Conservation (phyloP, 92 coral and sea anemone species). For the Micromussa lordhowensis region DNA sequence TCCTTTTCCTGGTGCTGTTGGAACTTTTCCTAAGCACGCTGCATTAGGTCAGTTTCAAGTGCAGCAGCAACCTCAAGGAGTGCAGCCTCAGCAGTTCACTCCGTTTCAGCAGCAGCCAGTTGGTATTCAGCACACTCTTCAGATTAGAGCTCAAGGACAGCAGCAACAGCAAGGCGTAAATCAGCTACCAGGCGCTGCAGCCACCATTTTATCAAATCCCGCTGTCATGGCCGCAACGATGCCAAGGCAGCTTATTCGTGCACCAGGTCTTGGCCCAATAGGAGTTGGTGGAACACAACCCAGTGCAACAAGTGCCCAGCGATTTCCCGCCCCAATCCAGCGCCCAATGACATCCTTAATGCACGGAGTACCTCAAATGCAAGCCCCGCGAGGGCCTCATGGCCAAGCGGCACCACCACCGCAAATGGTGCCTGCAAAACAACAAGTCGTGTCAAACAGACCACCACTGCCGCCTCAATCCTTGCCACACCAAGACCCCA, state of each 20-base stretch:
- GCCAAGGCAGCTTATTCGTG: slow-evolving; percentile 77
- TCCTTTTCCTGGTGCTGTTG: slow-evolving; percentile 79
- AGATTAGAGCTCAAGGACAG: slow-evolving; percentile 65
- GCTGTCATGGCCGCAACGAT: slow-evolving; percentile 77
- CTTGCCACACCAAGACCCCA: slow-evolving; percentile 52
- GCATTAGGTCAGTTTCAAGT: slow-evolving; percentile 87
- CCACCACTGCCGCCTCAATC: slow-evolving; percentile 68
- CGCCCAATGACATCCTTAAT: slow-evolving; percentile 82
- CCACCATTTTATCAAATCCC: slow-evolving; percentile 75
- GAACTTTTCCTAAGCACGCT: slow-evolving; percentile 79
- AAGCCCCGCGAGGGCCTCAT: slow-evolving; percentile 79
- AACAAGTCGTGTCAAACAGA: slow-evolving; percentile 64
- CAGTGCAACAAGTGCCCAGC: slow-evolving; percentile 68
- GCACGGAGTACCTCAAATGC: slow-evolving; percentile 82
- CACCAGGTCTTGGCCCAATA: slow-evolving; percentile 70
- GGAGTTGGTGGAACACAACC: slow-evolving; percentile 80
- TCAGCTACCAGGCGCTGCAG: slow-evolving; percentile 70
- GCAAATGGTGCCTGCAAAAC: slow-evolving; percentile 62
- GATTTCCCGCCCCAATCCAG: slow-evolving; percentile 97
- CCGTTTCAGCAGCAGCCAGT: slow-evolving; percentile 91
- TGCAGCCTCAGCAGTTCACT: slow-evolving; percentile 80
- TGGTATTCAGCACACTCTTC: slow-evolving; percentile 71
- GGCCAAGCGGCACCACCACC: slow-evolving; percentile 56
- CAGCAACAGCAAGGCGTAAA: slow-evolving; percentile 78
- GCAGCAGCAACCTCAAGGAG: slow-evolving; percentile 76